Evolutionary conservation across 1,140 invertebrate genomes (phyloP).

Genomic region (Cydia amplana): DNA sequence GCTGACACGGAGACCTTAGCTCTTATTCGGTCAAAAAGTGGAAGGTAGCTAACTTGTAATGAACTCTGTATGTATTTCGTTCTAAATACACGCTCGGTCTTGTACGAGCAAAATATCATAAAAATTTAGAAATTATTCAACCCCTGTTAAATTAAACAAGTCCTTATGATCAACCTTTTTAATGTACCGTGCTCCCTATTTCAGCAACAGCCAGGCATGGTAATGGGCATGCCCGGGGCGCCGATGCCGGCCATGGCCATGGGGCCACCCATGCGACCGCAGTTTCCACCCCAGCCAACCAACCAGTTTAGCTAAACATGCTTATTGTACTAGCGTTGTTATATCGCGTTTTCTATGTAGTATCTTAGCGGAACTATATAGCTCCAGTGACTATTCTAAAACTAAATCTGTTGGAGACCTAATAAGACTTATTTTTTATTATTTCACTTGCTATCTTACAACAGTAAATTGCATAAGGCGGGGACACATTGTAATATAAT

Average conservation of each 20-base stretch:
- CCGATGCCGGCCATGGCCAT: slow-evolving; percentile 64
- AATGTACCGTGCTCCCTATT: slow-evolving; percentile 37
- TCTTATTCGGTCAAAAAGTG: too few species aligned
- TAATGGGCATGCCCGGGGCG: slow-evolving; percentile 67
- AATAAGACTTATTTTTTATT: background rate
- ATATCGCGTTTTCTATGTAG: slow-evolving; percentile 18
- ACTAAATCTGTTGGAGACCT: background rate
- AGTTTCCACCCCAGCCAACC: slow-evolving; percentile 61
- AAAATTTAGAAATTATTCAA: too few species aligned
- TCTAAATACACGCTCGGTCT: too few species aligned
- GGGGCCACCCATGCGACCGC: slow-evolving; percentile 62
- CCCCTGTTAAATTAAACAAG: too few species aligned
- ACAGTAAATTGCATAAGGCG: background rate
- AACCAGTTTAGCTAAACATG: slow-evolving; percentile 72
- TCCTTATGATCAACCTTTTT: background rate
- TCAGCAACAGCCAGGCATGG: slow-evolving; percentile 74
- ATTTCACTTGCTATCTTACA: background rate
- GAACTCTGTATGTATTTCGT: too few species aligned
- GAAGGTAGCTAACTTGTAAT: too few species aligned
- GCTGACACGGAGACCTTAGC: too few species aligned
- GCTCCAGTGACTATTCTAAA: slow-evolving; percentile 10
- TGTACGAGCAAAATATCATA: too few species aligned
- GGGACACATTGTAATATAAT: background rate
- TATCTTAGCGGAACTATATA: slow-evolving; percentile 11
- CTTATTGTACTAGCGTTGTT: background rate